Percentiles rank a stretch among this genome's conserved stretches.
phyloP scores from a whole-genome alignment of 2,113 vertebrate species.

The Chrysemys picta region DNA sequence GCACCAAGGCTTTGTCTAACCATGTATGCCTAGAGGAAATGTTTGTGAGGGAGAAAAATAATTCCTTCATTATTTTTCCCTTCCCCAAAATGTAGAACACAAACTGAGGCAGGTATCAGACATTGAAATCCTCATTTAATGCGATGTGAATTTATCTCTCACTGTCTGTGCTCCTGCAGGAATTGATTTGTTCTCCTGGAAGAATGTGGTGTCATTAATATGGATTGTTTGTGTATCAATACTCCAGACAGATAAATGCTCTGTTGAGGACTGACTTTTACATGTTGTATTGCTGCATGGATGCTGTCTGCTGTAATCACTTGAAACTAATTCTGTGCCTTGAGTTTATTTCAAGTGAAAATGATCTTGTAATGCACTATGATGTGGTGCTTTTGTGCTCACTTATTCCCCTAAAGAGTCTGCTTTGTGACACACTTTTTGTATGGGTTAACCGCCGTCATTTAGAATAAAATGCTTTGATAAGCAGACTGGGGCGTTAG shows the following conservation, averaged over 20 bases:
- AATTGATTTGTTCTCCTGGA: conserved; percentile 25
- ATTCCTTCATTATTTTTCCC: conserved; percentile 21
- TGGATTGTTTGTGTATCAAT: not conserved
- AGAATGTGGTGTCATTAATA: not conserved
- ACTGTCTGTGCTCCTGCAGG: not conserved
- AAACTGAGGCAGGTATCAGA: not conserved
- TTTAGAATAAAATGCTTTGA: not conserved
- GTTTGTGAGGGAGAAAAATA: not conserved
- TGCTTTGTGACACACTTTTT: not conserved
- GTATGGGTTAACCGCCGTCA: not conserved
- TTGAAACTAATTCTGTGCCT: not conserved
- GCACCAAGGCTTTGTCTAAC: no score
- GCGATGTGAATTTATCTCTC: not conserved
- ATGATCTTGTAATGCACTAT: not conserved
- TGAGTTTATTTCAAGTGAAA: not conserved
- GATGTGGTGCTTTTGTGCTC: not conserved
- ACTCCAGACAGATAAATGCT: not conserved
- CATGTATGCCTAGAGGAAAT: not conserved
- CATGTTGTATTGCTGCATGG: not conserved
- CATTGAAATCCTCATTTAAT: conserved; percentile 26
- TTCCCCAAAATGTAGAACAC: not conserved
- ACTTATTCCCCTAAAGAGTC: not conserved
- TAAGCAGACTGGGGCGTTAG: not conserved
- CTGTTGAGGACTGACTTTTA: not conserved
- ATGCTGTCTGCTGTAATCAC: not conserved